A percentile compares a stretch with the other conserved stretches of the same genome.
Conservation (phyloP, 1,140 invertebrate genomes). For the Mylabris phalerata region DNA sequence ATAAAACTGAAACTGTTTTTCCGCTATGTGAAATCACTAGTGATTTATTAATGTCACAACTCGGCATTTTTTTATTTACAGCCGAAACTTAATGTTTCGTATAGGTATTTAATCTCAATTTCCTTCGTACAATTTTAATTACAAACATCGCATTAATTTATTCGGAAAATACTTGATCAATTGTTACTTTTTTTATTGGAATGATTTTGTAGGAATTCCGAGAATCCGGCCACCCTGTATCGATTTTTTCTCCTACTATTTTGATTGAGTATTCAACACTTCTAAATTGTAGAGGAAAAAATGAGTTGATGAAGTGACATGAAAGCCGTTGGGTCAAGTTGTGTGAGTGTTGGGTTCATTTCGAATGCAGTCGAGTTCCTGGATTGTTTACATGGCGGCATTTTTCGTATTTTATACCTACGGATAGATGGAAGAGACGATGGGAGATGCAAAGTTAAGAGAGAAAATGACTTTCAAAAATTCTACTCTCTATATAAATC, state of each 20-base stretch:
- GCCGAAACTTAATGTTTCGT: slow-evolving; percentile 3
- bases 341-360: slow-evolving; percentile 18
- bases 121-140: too few relatives aligned
- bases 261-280: slow-evolving; percentile 31
- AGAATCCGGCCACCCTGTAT: slow-evolving; percentile 25
- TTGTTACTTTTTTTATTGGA: too few relatives aligned
- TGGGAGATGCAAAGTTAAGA: slow-evolving; percentile 17
- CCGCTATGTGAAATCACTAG: slow-evolving; percentile 1
- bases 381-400: slow-evolving; percentile 29
- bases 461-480: slow-evolving; percentile 20
- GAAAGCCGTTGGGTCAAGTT: slow-evolving; percentile 26
- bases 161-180: too few relatives aligned
- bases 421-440: slow-evolving; percentile 7
- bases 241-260: not conserved
- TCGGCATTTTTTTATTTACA: not conserved
- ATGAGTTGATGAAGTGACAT: slow-evolving; percentile 30
- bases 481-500: slow-evolving; percentile 5
- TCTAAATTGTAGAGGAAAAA: slow-evolving; percentile 10
- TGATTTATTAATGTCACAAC: not conserved
- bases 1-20: slow-evolving; percentile 11
- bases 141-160: too few relatives aligned
- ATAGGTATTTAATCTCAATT: not conserved
- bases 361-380: slow-evolving; percentile 20
- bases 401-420: slow-evolving; percentile 1
- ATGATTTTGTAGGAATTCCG: slow-evolving; percentile 9